A percentile compares a stretch with the other conserved stretches of the same genome.
Evolutionary conservation across 2,797 vertebrate species (phyloP).

Genomic region (Bovichtus diacanthus): DNA sequence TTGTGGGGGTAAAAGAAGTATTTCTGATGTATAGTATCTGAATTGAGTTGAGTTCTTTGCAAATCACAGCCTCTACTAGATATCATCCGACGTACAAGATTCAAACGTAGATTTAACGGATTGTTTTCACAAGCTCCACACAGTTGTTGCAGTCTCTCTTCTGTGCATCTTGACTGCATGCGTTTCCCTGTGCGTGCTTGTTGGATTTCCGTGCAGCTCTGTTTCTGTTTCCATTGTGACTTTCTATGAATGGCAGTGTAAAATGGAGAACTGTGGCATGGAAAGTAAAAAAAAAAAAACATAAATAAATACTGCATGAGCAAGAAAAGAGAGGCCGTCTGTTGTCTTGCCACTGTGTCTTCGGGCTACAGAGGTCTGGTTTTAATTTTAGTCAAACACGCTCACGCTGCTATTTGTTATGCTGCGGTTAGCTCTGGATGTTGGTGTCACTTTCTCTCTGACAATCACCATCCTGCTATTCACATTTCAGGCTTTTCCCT

Average conservation of each 20-base stretch:
- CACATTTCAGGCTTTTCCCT: slow-evolving; percentile 29
- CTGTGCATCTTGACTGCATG: slow-evolving; percentile 5
- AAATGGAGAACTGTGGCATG: slow-evolving; percentile 17
- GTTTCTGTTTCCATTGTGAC: slow-evolving; percentile 45
- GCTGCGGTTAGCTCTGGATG: slow-evolving; percentile 57
- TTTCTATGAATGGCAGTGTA: slow-evolving; percentile 48
- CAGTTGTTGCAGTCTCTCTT: slow-evolving; percentile 3
- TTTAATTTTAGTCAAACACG: slow-evolving; percentile 57
- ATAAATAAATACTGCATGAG: slow-evolving; percentile 1
- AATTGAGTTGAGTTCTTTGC: not conserved
- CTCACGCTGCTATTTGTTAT: slow-evolving; percentile 51
- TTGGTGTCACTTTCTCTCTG: slow-evolving; percentile 52
- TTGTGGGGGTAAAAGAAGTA: no score
- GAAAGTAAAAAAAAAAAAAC: slow-evolving; percentile 27
- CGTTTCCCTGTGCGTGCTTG: slow-evolving; percentile 34
- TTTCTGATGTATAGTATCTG: not conserved
- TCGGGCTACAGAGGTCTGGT: slow-evolving; percentile 50
- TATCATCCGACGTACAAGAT: not conserved
- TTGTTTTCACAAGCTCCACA: slow-evolving; percentile 15
- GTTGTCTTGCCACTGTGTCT: slow-evolving; percentile 52
- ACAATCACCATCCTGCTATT: slow-evolving; percentile 33
- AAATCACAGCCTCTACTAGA: not conserved
- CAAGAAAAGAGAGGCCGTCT: slow-evolving; percentile 32
- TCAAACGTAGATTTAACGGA: slow-evolving; percentile 21
- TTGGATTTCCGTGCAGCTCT: slow-evolving; percentile 25